Conservation (phyloP, 2,113 vertebrate genomes). For the Burhinus oedicnemus region DNA sequence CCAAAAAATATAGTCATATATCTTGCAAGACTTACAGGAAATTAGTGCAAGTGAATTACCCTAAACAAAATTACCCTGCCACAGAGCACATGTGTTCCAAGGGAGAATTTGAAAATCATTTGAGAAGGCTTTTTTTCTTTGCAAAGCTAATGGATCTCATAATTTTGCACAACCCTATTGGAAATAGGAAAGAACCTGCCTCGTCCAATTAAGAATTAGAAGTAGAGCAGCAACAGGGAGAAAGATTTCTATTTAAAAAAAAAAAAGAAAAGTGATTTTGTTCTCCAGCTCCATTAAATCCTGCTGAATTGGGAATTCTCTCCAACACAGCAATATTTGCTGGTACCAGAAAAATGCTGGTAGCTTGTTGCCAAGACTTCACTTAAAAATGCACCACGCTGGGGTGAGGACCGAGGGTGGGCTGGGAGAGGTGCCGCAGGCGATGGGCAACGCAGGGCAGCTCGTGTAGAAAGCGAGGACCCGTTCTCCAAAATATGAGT, state of each 20-base stretch:
- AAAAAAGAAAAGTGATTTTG: neutral
- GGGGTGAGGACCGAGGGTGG: neutral
- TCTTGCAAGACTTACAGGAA: conserved; percentile 50
- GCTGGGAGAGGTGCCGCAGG: neutral
- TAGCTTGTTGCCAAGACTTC: neutral
- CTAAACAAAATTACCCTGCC: conserved; percentile 40
- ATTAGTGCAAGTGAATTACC: conserved; percentile 37
- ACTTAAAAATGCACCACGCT: fast-evolving
- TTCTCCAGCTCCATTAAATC: neutral
- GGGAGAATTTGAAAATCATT: conserved; percentile 3
- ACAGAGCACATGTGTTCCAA: neutral
- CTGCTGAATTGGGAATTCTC: neutral
- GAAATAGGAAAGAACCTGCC: conserved; percentile 56
- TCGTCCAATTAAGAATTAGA: conserved; percentile 50
- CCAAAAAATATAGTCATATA: neutral
- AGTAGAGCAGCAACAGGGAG: conserved; percentile 43
- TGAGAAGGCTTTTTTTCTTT: neutral
- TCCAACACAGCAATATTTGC: neutral
- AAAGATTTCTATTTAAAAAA: neutral
- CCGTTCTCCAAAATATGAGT: neutral
- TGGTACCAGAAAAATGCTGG: neutral
- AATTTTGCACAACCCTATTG: conserved; percentile 10
- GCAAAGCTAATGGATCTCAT: conserved; percentile 38
- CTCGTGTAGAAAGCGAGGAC: neutral
- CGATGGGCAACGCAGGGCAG: neutral